These are phyloP conservation scores for Eristalinus sepulchralis DNA, from an alignment of 2,888 invertebrate species.

Conservation along the genomic window DNA sequence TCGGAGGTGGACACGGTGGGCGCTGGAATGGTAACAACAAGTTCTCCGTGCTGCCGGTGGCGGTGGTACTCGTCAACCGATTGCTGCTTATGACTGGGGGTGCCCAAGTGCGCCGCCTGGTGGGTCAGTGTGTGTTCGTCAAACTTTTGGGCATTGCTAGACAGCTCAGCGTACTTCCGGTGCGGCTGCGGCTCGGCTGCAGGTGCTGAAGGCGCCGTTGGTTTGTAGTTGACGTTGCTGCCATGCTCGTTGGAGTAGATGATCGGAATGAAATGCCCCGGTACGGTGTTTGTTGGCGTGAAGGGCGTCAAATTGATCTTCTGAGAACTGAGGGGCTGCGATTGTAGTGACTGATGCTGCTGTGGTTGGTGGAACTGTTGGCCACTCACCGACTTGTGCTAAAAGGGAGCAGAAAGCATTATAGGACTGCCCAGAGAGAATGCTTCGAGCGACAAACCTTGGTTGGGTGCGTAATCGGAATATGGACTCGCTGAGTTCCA, in stretches of 20 bases:
- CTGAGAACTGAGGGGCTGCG: slow-evolving; percentile 74
- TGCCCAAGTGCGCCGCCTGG: slow-evolving; percentile 32
- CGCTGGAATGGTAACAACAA: slow-evolving; percentile 38
- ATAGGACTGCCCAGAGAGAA: neutral
- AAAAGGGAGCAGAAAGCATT: neutral
- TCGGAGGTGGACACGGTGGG: slow-evolving; percentile 36
- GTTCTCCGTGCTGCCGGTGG: slow-evolving; percentile 49
- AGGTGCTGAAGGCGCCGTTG: slow-evolving; percentile 23
- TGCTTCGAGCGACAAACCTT: neutral
- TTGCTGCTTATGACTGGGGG: slow-evolving; percentile 37
- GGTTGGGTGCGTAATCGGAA: slow-evolving; percentile 73
- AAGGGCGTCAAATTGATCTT: slow-evolving; percentile 82
- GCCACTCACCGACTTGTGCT: slow-evolving; percentile 47
- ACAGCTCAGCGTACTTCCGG: slow-evolving; percentile 43
- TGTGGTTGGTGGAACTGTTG: slow-evolving; percentile 73
- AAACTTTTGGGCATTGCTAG: slow-evolving; percentile 27
- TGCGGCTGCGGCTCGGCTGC: slow-evolving; percentile 45
- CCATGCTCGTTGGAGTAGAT: slow-evolving; percentile 76
- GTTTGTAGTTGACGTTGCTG: slow-evolving; percentile 61
- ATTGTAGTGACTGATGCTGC: slow-evolving; percentile 49
- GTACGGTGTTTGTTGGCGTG: slow-evolving; percentile 82
- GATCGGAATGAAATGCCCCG: slow-evolving; percentile 83
- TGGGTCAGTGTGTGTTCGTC: slow-evolving; percentile 43
- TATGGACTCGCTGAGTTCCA: slow-evolving; percentile 40
- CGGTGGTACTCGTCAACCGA: slow-evolving; percentile 46